Evolutionary conservation across 2,113 vertebrate species (phyloP).

Genomic region (Sinosuthora webbiana): DNA sequence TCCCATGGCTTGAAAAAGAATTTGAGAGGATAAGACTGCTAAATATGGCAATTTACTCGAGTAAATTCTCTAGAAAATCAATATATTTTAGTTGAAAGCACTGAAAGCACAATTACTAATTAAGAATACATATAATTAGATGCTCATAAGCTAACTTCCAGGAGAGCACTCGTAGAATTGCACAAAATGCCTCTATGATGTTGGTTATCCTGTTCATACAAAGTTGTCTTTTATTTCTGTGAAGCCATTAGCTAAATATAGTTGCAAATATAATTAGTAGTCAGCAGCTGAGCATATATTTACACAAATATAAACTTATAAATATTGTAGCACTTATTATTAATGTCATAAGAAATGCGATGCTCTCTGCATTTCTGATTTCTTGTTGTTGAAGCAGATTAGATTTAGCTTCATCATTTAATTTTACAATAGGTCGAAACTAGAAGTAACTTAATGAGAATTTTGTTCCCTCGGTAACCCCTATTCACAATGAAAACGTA

Average conservation of each 20-base stretch:
- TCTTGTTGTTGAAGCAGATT: neutral
- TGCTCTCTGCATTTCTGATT: neutral
- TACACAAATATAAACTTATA: neutral
- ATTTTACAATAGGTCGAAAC: neutral
- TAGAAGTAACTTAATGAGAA: neutral
- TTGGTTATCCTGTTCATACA: neutral
- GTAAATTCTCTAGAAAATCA: neutral
- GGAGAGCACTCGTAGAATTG: neutral
- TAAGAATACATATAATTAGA: neutral
- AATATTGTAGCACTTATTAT: neutral
- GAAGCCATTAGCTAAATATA: neutral
- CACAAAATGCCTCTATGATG: accelerated
- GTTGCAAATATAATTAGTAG: neutral
- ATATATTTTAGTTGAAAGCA: neutral
- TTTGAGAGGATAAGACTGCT: neutral
- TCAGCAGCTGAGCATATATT: neutral
- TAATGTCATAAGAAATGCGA: neutral
- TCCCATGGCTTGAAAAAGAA: slow-evolving; percentile 19
- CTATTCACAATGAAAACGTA: neutral
- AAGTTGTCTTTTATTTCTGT: neutral
- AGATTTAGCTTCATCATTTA: neutral
- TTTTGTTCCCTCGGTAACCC: neutral
- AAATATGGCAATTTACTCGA: neutral
- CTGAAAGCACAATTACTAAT: neutral
- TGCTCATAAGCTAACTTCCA: neutral